Conservation (phyloP, 2,113 vertebrate species). For the Maylandia zebra region DNA sequence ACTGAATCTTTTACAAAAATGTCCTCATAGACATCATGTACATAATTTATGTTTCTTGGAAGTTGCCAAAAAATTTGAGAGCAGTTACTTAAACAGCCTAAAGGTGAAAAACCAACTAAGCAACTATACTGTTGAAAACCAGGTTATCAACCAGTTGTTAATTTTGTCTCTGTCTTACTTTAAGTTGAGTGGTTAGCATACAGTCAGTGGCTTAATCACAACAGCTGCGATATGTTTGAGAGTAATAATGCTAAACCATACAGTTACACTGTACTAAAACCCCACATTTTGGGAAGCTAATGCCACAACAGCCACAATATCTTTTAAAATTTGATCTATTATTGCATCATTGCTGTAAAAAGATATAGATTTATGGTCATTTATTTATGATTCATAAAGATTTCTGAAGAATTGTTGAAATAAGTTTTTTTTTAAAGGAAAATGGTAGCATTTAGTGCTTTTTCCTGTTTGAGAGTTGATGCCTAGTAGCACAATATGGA, state of each 20-base stretch:
- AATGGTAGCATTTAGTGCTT: background rate
- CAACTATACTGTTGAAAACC: background rate
- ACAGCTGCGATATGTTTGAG: background rate
- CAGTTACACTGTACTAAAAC: background rate
- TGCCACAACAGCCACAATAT: background rate
- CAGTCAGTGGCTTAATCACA: background rate
- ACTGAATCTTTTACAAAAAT: background rate
- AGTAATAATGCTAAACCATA: background rate
- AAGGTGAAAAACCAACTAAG: background rate
- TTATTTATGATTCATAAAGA: background rate
- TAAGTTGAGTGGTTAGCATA: background rate
- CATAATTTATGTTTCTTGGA: background rate
- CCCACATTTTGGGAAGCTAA: background rate
- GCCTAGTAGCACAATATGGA: background rate
- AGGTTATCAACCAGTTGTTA: background rate
- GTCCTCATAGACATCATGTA: background rate
- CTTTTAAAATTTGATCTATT: background rate
- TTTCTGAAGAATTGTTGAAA: background rate
- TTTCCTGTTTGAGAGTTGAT: background rate
- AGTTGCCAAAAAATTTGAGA: background rate
- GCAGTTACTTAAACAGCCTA: background rate
- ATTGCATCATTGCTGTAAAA: background rate
- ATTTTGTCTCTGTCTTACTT: background rate
- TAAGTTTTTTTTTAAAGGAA: background rate
- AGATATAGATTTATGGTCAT: background rate